Evolutionary conservation across 2,888 invertebrate genomes (phyloP), one percentile per base, ranked within the genome.

Genomic region (Physocephala rufipes): DNA sequence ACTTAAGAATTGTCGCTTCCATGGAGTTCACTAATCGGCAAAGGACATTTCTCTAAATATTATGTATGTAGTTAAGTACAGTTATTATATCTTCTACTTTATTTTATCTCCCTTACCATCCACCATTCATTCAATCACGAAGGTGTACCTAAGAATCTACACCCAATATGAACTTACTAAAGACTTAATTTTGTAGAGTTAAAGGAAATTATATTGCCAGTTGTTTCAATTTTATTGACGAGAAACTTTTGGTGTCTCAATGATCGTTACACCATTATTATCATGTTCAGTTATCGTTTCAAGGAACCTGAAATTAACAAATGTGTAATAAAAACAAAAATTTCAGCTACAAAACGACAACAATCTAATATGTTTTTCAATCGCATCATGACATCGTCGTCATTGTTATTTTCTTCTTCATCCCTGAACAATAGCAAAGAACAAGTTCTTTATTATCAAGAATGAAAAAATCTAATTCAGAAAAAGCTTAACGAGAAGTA

Each of bases 401-500:
- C 36, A 36, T 36, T 9, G 36, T 9, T n/a, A n/a, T n/a, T n/a
- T n/a, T n/a, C 36, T 62, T 47, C 58, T 28, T 21, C 53, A 49
- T 67, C 64, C 53, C 70, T 55, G 66, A 58, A 55, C 67, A 68
- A 71, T 67, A 63, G 24, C 43, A 28, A 70, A 70, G 63, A 69
- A 72, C 53, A 67, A 71, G 73, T 73, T 75, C 73, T n/a, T n/a
- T n/a, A n/a, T 76, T 72, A 75, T 74, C 73, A 75, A 71, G 61
- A 21, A 62, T 26, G 36, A 45, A 43, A 45, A 66, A 66, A 36
- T 53, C 43, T 53, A 66, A 45, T 72, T 71, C n/a, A 58, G 7
- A 49, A 19, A 13, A 51, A 30, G 19, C 70, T 76, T 77, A 77
- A 78, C 76, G 77, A 77, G 73, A 74, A 72, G 76, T 75, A 78